Base-by-base conservation (phyloP, 2,888 invertebrate species). In the Phyto melanocephala region DNA sequence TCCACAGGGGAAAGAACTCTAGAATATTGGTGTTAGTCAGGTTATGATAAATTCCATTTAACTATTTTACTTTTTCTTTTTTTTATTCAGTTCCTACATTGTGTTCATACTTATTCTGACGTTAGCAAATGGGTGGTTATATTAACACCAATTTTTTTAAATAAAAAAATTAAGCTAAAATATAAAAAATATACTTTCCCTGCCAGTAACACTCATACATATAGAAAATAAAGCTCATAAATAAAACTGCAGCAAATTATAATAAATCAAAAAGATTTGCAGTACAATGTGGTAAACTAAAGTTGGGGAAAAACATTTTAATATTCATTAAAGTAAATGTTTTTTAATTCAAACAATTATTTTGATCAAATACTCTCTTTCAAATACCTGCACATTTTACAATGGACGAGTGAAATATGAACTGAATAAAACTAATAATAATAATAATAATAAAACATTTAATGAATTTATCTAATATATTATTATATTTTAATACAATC, bases 21-120 rank as follows among this genome's bases (percentile, higher is more conserved):
- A 42, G 20, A 35, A 37, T 63, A 70, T 37, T 63, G 47, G 45
- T 60, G 24, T 68, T 74, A 62, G 68, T 68, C 11, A 15, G 54
- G 47, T 63, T 70, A 58, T 75, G 56, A 74, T 56, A 50, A 58
- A 63, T 63, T 40, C 20, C 13, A 17, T 37, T 56, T 54, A 13
- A 72, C 52, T 17, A 35, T 35, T 47, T 42, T 56, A n/a, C 10
- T 47, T 47, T 47, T 35, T 15, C 11, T 15, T 52, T 5, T 60
- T 76, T 22, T 28, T 28, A 28, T 28, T n/a, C 4, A 20, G 8
- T 54, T 63, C 35, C 2, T 33, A 2, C 42, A 17, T n/a, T 37
- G 11, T 54, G 2, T 56, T 28, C 3, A 28, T 28, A 28, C 28
- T 5, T 3, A 17, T 68, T 10, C 50, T 2, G 20, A 4, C 22